Conservation (phyloP, 2,113 vertebrate genomes). For the Herpetotheres cachinnans region DNA sequence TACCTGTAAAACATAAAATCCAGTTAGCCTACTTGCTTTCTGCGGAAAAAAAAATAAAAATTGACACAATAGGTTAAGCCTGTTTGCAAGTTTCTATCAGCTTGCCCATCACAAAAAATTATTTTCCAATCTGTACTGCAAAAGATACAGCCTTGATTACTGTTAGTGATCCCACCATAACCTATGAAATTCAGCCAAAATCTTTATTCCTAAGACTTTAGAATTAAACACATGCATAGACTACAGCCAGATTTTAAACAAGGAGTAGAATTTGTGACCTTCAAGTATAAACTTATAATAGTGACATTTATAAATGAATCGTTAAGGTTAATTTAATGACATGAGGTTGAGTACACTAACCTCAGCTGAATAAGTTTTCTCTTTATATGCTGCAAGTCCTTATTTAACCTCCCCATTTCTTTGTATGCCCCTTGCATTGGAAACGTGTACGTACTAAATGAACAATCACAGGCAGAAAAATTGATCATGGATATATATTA, state of each 20-base stretch:
- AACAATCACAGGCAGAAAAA: not conserved
- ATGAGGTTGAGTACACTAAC: not conserved
- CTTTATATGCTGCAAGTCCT: not conserved
- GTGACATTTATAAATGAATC: constrained; percentile 12
- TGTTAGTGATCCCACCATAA: not conserved
- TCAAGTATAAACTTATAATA: constrained; percentile 11
- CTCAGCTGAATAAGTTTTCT: not conserved
- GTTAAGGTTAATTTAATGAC: constrained; percentile 37
- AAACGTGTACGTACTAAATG: not conserved
- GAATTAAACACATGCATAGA: not conserved
- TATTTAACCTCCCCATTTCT: not conserved
- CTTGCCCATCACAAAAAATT: not conserved
- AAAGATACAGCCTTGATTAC: not conserved
- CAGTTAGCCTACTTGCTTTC: not conserved
- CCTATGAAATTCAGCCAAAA: not conserved
- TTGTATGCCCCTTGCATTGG: not conserved
- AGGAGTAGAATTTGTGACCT: constrained; percentile 14
- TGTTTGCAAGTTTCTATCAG: not conserved
- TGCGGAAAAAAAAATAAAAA: not conserved
- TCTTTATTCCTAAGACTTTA: not conserved
- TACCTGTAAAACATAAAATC: not conserved
- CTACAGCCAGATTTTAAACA: not conserved
- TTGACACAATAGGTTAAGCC: not conserved
- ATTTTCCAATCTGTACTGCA: not conserved
- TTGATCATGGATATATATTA: not conserved